Conservation (phyloP, 2,113 vertebrate species). For the Lagopus leucura region DNA sequence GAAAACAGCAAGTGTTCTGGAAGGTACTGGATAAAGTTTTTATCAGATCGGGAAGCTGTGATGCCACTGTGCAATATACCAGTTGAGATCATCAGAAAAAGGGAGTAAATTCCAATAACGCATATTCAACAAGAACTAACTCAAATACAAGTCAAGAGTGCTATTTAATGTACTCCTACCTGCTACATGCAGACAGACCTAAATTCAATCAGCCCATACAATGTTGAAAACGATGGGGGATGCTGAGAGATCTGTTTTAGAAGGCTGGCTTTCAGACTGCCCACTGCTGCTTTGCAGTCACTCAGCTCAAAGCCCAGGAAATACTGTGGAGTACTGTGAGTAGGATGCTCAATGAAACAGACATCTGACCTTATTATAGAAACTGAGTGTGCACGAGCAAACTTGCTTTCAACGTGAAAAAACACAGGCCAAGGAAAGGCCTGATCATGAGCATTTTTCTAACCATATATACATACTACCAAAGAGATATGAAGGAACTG, state of each 20-base stretch:
- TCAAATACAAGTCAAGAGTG: neutral
- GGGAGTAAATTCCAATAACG: neutral
- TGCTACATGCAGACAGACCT: slow-evolving; percentile 5
- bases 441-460: neutral
- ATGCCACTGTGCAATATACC: neutral
- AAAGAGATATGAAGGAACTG: neutral
- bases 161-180: neutral
- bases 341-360: neutral
- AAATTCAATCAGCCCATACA: neutral
- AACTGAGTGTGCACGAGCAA: neutral
- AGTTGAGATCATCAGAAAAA: neutral
- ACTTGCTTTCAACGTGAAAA: neutral
- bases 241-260: neutral
- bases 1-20: neutral
- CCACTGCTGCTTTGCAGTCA: neutral
- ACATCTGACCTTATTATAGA: neutral
- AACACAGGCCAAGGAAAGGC: neutral
- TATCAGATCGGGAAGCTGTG: neutral
- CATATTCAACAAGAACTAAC: neutral
- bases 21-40: neutral
- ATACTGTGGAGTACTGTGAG: neutral
- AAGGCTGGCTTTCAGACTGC: neutral
- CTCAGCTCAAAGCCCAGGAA: neutral
- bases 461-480: neutral
- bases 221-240: neutral